phyloP scores from a whole-genome alignment of 2,797 vertebrate genomes.

The Mionectes olivaceus region DNA sequence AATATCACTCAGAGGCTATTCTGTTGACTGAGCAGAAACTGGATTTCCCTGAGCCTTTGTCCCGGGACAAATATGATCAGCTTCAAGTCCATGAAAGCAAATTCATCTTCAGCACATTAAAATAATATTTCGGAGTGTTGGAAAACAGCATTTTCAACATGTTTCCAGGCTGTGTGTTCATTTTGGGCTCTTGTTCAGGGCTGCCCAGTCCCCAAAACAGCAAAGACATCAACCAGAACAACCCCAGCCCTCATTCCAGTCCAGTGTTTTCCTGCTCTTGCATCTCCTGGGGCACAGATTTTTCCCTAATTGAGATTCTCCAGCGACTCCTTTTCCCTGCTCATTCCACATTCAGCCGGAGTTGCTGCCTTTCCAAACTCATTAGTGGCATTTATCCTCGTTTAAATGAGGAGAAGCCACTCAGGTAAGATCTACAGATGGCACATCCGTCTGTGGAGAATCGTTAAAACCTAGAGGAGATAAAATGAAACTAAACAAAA shows the following conservation, averaged over 20 bases:
- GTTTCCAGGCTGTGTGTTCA: neutral
- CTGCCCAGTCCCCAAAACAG: neutral
- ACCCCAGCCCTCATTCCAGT: accelerated
- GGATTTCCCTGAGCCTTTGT: neutral
- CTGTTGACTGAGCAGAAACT: neutral
- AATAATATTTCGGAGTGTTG: neutral
- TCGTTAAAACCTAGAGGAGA: neutral
- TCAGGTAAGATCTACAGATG: conserved; percentile 61
- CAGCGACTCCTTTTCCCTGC: neutral
- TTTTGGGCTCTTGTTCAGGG: neutral
- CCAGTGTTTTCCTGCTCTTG: accelerated
- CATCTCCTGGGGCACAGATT: neutral
- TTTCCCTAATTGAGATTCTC: conserved; percentile 50
- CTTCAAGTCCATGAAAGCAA: accelerated
- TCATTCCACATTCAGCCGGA: conserved; percentile 52
- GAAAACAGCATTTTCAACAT: neutral
- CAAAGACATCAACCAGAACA: neutral
- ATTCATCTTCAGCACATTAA: accelerated
- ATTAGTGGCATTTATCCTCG: conserved; percentile 65
- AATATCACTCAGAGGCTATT: neutral
- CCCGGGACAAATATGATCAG: neutral
- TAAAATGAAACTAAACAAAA: neutral
- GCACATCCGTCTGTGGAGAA: conserved; percentile 49
- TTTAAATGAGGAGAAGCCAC: conserved; percentile 54
- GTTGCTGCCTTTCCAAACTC: conserved; percentile 50